Evolutionary conservation across 2,113 vertebrate genomes (phyloP), one percentile per base, ranked within the genome.

Genomic region (Boulengeromyrus knoepffleri): DNA sequence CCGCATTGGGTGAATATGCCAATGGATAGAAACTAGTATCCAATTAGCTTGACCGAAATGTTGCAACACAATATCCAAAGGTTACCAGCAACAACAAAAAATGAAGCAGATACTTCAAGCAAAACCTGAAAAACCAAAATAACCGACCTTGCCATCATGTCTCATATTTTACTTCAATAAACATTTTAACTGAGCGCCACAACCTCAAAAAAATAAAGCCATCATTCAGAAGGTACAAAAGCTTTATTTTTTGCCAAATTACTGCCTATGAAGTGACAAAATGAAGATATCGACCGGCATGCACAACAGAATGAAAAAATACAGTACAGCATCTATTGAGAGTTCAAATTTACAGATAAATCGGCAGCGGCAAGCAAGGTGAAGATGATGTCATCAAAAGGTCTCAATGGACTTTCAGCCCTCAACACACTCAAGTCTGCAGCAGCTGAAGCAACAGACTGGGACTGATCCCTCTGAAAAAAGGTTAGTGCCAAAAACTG

Each of bases 401-500:
- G 83, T 15, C 83, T 49, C 83, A 27, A 1, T 10, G 45, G 45
- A 27, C 24, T 17, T 46, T 85, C 39, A 46, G 83, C 8, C 83
- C n/a, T 13, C 46, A 24, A 47, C 47, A 50, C 24, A 50, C 84
- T 42, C 42, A 50, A 49, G 47, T 31, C 84, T 31, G 42, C 42
- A 47, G 45, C 62, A 87, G 86, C 27, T 87, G 50, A 53, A 52
- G 27, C 50, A 87, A 56, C 85, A 53, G 27, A 53, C n/a, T 53
- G 10, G 27, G 85, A 87, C 45, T 9, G n/a, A 47, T 85, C 19
- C 50, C 15, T 39, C 13, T 12, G 42, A 1, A 9, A 47, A 58
- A 42, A 88, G 53, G 39, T 66, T 10, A 53, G 4, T 89, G 47
- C 8, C 70, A 89, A 80, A 89, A 89, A 89, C 70, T 46, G n/a